Evolutionary conservation across 2,888 invertebrate genomes (phyloP).

Genomic region (Lepidochrysops patricia): DNA sequence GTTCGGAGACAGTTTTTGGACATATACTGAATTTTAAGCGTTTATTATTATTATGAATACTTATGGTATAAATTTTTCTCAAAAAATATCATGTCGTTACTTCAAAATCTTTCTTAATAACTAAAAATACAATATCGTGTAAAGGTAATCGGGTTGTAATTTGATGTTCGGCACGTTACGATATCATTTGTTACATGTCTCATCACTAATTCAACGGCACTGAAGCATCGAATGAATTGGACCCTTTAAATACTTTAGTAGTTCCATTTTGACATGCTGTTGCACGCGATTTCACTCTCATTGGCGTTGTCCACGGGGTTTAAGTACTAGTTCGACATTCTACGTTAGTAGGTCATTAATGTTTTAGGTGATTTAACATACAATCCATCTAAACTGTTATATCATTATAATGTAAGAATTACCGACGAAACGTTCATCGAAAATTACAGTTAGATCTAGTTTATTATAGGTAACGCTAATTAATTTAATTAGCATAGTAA

Average conservation of each 20-base stretch:
- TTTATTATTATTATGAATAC: too few species aligned
- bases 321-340: background rate
- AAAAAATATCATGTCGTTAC: background rate
- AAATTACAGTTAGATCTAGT: too few species aligned
- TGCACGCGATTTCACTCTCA: conserved; percentile 7
- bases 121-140: background rate
- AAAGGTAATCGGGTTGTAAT: background rate
- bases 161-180: background rate
- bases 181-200: conserved; percentile 8
- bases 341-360: background rate
- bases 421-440: too few species aligned
- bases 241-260: conserved; percentile 12
- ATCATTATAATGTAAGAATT: background rate
- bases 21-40: too few species aligned
- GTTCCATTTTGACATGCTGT: conserved; percentile 6
- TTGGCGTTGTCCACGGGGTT: background rate
- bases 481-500: too few species aligned
- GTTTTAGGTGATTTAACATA: background rate
- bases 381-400: background rate
- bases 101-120: too few species aligned
- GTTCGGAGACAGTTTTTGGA: too few species aligned
- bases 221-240: conserved; percentile 12
- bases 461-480: too few species aligned
- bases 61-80: too few species aligned
- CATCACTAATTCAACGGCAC: conserved; percentile 1